Conservation (phyloP, 2,888 invertebrate genomes). For the Cerastis leucographa region DNA sequence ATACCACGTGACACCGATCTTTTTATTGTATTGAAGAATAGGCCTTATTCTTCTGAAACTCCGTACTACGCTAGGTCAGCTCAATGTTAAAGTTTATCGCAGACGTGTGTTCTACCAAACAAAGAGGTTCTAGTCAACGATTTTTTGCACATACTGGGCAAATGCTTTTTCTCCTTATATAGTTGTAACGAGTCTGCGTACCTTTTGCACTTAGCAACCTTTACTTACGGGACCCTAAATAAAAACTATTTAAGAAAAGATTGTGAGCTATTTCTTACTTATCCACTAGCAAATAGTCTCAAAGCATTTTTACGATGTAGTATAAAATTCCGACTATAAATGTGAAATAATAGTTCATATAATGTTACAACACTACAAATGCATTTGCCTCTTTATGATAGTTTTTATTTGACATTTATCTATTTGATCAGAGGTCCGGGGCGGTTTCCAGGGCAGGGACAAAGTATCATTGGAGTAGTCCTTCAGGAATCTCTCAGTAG, state of each 20-base stretch:
- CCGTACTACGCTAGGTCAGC: background rate
- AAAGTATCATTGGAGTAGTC: too few relatives aligned
- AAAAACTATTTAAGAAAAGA: slow-evolving; percentile 1
- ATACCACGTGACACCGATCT: too few relatives aligned
- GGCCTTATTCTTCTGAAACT: background rate
- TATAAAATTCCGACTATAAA: background rate
- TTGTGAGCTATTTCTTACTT: background rate
- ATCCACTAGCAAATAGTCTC: background rate
- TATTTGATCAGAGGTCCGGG: too few relatives aligned
- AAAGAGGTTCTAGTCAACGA: background rate
- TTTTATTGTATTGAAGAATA: background rate
- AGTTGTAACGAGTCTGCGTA: background rate
- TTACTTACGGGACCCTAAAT: background rate
- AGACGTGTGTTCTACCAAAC: background rate
- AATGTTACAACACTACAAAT: background rate
- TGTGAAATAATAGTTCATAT: background rate
- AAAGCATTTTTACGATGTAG: background rate
- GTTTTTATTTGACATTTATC: too few relatives aligned
- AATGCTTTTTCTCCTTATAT: background rate
- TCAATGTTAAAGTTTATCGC: background rate
- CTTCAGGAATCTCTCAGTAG: background rate
- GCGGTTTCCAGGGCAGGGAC: too few relatives aligned
- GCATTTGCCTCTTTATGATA: background rate
- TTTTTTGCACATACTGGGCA: background rate
- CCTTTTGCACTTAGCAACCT: background rate